These are phyloP conservation scores for Asarcornis scutulata DNA, from an alignment of 2,113 vertebrate species.

Conservation along the genomic window DNA sequence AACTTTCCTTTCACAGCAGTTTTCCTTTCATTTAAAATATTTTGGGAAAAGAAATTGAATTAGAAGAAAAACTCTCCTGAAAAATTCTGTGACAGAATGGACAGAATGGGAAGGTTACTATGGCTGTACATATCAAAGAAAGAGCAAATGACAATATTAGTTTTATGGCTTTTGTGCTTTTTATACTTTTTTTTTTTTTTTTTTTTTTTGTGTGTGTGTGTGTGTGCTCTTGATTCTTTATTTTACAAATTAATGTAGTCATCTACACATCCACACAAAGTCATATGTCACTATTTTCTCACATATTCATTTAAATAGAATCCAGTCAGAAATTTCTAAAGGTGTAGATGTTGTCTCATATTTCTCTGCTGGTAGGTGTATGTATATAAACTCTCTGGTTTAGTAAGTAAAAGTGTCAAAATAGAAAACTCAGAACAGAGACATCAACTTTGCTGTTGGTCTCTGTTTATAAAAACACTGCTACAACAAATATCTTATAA, in stretches of 20 bases:
- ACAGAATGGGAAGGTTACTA: not conserved
- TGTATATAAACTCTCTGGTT: rapidly evolving
- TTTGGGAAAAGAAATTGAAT: not conserved
- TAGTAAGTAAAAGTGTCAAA: not conserved
- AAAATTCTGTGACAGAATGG: not conserved
- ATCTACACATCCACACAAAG: not conserved
- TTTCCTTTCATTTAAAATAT: not conserved
- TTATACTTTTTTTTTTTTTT: not conserved
- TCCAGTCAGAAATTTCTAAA: not conserved
- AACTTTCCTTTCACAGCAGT: not conserved
- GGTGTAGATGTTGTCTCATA: not conserved
- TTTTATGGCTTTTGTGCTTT: not conserved
- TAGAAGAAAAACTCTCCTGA: not conserved
- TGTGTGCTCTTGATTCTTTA: not conserved
- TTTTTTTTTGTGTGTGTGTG: not conserved
- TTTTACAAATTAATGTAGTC: not conserved
- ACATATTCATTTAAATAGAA: not conserved
- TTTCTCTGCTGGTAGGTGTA: not conserved
- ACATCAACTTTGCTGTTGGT: not conserved
- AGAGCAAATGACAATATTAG: not conserved
- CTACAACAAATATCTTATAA: not conserved
- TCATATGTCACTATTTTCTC: not conserved
- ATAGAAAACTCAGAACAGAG: not conserved
- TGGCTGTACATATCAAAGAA: not conserved
- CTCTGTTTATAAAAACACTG: not conserved